These are phyloP conservation scores for Microctenopoma steveboyesi DNA, from an alignment of 2,797 vertebrate species.

Conservation along the genomic window DNA sequence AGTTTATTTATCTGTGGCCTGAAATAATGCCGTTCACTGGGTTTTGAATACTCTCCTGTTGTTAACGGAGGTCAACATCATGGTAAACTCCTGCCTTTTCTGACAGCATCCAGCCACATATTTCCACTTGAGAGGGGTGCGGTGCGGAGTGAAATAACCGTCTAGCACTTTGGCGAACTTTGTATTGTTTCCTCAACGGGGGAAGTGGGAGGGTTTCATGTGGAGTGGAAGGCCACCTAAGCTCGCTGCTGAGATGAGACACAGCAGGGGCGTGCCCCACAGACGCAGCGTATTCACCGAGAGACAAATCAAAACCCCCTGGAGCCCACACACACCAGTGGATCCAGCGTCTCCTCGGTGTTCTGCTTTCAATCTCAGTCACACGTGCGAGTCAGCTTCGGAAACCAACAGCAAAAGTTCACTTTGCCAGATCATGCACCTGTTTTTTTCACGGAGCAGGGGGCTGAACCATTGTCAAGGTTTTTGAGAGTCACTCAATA, in stretches of 20 bases:
- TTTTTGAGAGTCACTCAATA: slow-evolving; percentile 40
- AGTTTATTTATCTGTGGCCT: background rate
- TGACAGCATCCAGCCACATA: slow-evolving; percentile 26
- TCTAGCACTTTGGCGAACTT: slow-evolving; percentile 60
- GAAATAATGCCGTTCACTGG: background rate
- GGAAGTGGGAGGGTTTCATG: slow-evolving; percentile 55
- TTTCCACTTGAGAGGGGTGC: slow-evolving; percentile 55
- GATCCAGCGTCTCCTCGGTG: slow-evolving; percentile 57
- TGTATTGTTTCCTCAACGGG: slow-evolving; percentile 55
- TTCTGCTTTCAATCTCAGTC: slow-evolving; percentile 48
- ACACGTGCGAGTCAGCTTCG: slow-evolving; percentile 58
- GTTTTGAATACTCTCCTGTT: background rate
- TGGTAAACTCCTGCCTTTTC: background rate
- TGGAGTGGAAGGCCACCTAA: slow-evolving; percentile 39
- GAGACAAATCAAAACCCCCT: slow-evolving; percentile 51
- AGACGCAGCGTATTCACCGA: slow-evolving; percentile 27
- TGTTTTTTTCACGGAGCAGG: slow-evolving; percentile 49
- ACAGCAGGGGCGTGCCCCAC: slow-evolving; percentile 51
- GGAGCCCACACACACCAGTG: slow-evolving; percentile 58
- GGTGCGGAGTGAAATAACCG: slow-evolving; percentile 41
- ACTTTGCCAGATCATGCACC: slow-evolving; percentile 71
- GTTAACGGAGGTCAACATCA: background rate
- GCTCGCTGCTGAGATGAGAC: slow-evolving; percentile 37
- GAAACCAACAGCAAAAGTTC: slow-evolving; percentile 41
- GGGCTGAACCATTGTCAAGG: slow-evolving; percentile 30